Percentiles rank a stretch among this genome's conserved stretches.
These are phyloP conservation scores for Falco punctatus DNA, from an alignment of 2,113 vertebrate genomes.

Conservation along the genomic window DNA sequence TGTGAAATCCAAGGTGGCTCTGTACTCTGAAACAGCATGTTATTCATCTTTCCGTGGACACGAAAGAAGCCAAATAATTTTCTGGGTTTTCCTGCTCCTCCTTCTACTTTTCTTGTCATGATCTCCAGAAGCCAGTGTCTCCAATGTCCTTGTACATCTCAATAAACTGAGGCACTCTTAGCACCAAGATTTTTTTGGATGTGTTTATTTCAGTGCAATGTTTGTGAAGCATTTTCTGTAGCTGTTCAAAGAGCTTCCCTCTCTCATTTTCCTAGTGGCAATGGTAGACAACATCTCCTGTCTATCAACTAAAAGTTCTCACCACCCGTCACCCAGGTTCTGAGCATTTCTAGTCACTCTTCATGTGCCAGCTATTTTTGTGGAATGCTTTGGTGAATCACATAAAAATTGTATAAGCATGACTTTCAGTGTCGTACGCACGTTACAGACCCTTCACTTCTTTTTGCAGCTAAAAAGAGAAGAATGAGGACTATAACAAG, in stretches of 20 bases:
- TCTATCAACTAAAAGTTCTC: not conserved
- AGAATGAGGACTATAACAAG: not conserved
- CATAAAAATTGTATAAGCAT: not conserved
- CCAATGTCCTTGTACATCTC: not conserved
- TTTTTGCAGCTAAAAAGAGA: not conserved
- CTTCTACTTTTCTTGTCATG: not conserved
- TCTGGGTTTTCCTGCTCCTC: not conserved
- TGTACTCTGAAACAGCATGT: not conserved
- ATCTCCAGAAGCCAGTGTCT: not conserved
- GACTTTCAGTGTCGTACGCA: not conserved
- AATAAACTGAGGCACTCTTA: not conserved
- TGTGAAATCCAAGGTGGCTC: not conserved
- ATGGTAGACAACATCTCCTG: not conserved
- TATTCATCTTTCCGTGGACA: not conserved
- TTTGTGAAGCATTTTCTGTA: not conserved
- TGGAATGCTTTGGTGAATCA: not conserved
- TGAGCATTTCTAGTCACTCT: not conserved
- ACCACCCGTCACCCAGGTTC: not conserved
- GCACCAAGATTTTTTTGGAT: not conserved
- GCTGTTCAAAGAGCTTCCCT: not conserved
- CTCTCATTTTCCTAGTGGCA: not conserved
- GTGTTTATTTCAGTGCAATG: rapidly evolving
- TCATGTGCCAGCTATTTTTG: not conserved
- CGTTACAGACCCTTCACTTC: not conserved
- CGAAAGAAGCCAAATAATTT: not conserved